These are phyloP conservation scores for Schizaphis graminum DNA, from an alignment of 2,888 invertebrate species.

Conservation along the genomic window DNA sequence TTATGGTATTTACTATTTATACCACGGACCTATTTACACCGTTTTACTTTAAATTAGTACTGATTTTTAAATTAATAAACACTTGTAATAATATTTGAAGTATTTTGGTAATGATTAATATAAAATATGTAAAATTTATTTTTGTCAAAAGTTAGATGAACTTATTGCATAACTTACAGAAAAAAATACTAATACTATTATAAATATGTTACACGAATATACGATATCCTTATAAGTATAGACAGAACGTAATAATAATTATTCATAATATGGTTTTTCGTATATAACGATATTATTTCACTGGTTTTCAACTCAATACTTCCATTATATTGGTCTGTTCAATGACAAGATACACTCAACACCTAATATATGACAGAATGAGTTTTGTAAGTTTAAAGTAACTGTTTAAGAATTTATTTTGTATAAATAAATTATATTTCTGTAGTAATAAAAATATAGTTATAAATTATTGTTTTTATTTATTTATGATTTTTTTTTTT, in stretches of 20 bases:
- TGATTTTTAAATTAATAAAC: background rate
- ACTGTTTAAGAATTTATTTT: background rate
- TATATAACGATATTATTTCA: background rate
- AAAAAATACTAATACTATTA: background rate
- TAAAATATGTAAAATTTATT: background rate
- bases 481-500: background rate
- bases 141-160: background rate
- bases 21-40: background rate
- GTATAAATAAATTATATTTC: background rate
- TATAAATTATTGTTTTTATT: background rate
- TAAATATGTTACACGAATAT: background rate
- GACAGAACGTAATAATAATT: background rate
- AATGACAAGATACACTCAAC: background rate
- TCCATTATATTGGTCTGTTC: background rate
- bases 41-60: background rate
- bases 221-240: background rate
- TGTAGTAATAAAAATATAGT: background rate
- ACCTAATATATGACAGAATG: background rate
- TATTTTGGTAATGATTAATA: background rate
- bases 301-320: background rate
- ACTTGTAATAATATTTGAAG: background rate
- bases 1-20: background rate
- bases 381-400: background rate
- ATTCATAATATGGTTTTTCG: background rate
- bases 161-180: background rate